phyloP scores from a whole-genome alignment of 2,888 invertebrate genomes.

The Leptodirus hochenwartii region DNA sequence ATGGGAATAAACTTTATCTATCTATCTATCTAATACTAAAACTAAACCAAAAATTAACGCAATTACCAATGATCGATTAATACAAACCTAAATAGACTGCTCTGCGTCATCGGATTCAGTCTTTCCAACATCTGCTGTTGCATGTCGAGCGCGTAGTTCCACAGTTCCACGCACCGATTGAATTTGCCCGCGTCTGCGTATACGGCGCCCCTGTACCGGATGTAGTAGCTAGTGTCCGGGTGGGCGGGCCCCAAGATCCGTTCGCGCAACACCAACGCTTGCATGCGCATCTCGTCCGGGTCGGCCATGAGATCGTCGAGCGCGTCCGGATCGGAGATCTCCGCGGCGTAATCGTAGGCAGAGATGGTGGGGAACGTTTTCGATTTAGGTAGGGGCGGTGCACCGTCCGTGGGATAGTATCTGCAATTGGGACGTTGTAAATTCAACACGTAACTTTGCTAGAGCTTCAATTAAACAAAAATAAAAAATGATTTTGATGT shows the following conservation, averaged over 20 bases:
- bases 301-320: conserved; percentile 77
- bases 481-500: no score
- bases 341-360: conserved; percentile 77
- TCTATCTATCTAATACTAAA: no score
- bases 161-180: conserved; percentile 77
- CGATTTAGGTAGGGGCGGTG: no score
- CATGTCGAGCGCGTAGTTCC: conserved; percentile 95
- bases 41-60: no score
- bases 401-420: no score
- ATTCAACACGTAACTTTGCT: no score
- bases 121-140: conserved; percentile 86
- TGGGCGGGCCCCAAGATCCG: conserved; percentile 82
- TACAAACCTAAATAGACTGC: conserved; percentile 80
- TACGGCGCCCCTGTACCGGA: conserved; percentile 50
- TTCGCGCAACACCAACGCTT: conserved; percentile 78
- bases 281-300: conserved; percentile 95
- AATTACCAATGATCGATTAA: no score
- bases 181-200: conserved; percentile 90
- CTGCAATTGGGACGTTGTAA: no score
- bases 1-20: no score
- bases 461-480: no score
- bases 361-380: conserved; percentile 53
- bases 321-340: conserved; percentile 60
- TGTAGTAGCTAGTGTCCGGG: conserved; percentile 93
- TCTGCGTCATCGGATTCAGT: conserved; percentile 86